These are phyloP conservation scores for Pseudopleuronectes americanus DNA, from an alignment of 2,797 vertebrate species.

Conservation along the genomic window DNA sequence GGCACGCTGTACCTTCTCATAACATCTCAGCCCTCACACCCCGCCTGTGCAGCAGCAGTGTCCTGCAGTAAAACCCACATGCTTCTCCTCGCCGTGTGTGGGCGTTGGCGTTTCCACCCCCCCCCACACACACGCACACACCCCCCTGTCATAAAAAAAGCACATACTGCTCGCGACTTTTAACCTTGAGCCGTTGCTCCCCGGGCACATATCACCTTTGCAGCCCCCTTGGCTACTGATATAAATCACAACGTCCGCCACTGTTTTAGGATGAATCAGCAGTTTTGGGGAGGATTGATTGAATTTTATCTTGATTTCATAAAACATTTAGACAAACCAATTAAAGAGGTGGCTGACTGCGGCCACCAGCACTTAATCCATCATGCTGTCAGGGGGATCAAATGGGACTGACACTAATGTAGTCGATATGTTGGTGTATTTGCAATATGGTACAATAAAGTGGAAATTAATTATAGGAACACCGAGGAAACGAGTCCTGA, in stretches of 20 bases:
- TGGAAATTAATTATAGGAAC: slow-evolving; percentile 72
- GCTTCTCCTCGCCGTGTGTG: slow-evolving; percentile 39
- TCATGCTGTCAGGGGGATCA: slow-evolving; percentile 75
- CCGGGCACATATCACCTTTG: slow-evolving; percentile 70
- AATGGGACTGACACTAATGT: slow-evolving; percentile 73
- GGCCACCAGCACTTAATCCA: slow-evolving; percentile 77
- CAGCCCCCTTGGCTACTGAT: slow-evolving; percentile 53
- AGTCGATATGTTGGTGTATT: slow-evolving; percentile 78
- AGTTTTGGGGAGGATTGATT: slow-evolving; percentile 75
- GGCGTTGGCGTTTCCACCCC: slow-evolving; percentile 3
- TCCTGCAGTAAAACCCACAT: slow-evolving; percentile 53
- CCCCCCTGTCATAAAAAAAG: slow-evolving; percentile 43
- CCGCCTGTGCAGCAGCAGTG: slow-evolving; percentile 23
- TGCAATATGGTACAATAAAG: slow-evolving; percentile 73
- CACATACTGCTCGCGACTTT: slow-evolving; percentile 44
- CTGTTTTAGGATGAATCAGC: slow-evolving; percentile 77
- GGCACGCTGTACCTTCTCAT: slow-evolving; percentile 18
- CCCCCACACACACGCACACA: too few relatives aligned
- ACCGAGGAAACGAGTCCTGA: slow-evolving; percentile 25
- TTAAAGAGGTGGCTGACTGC: slow-evolving; percentile 80
- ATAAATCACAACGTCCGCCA: slow-evolving; percentile 79
- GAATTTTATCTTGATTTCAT: slow-evolving; percentile 84
- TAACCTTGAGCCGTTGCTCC: slow-evolving; percentile 79
- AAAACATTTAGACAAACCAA: slow-evolving; percentile 86
- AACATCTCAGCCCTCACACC: slow-evolving; percentile 16